Conservation (phyloP, 1,140 invertebrate species). For the Pristionchus pacificus region DNA sequence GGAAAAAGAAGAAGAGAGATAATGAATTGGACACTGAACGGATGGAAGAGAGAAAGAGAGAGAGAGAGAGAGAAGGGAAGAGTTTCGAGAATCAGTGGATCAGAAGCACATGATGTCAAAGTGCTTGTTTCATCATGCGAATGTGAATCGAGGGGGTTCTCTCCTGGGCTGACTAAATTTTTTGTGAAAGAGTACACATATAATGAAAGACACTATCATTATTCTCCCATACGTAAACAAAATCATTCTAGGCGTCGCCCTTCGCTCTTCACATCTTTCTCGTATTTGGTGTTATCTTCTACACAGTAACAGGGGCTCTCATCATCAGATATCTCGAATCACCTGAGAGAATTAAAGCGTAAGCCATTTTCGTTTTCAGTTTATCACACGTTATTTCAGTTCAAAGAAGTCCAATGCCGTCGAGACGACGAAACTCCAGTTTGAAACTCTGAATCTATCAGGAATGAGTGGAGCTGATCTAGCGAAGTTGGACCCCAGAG, state of each 20-base stretch:
- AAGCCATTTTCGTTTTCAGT: background rate
- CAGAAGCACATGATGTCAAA: background rate
- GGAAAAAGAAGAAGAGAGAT: too few species aligned
- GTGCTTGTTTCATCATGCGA: background rate
- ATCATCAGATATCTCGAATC: slow-evolving; percentile 1
- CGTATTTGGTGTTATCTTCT: slow-evolving; percentile 17
- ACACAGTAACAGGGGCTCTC: slow-evolving; percentile 5
- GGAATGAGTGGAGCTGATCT: slow-evolving; percentile 7
- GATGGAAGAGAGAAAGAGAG: too few species aligned
- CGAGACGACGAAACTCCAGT: background rate
- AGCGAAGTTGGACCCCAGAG: slow-evolving; percentile 13
- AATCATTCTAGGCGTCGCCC: slow-evolving; percentile 14
- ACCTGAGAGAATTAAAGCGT: background rate
- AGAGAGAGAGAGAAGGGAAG: too few species aligned
- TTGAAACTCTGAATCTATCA: slow-evolving; percentile 11
- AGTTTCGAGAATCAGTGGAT: background rate
- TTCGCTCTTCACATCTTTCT: slow-evolving; percentile 16
- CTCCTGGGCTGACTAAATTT: too few species aligned
- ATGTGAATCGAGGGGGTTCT: too few species aligned
- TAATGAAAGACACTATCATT: background rate
- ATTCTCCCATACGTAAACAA: background rate
- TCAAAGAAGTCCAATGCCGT: background rate
- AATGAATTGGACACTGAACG: too few species aligned
- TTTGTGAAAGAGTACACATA: background rate
- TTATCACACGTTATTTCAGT: background rate